A percentile compares a stretch with the other conserved stretches of the same genome.
phyloP scores from a whole-genome alignment of 2,113 vertebrate species.

The Piaya cayana region DNA sequence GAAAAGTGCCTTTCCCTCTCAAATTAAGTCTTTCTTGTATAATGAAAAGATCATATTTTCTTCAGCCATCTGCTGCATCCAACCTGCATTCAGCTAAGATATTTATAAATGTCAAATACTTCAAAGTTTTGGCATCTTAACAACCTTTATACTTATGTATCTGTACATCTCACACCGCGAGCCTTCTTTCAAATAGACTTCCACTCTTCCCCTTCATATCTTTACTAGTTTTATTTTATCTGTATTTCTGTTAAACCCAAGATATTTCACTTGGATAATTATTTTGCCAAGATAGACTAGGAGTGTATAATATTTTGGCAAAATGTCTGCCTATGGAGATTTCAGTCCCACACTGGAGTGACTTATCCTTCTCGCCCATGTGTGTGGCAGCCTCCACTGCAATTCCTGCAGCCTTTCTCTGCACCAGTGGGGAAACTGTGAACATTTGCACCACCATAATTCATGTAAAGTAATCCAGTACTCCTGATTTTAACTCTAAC shows the following conservation, averaged over 20 bases:
- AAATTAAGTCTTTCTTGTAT: background rate
- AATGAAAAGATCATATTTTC: background rate
- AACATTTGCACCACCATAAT: background rate
- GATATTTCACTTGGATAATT: background rate
- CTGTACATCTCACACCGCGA: background rate
- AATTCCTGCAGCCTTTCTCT: background rate
- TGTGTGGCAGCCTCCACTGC: background rate
- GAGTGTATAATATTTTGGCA: background rate
- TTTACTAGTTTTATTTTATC: background rate
- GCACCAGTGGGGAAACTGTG: rapidly evolving
- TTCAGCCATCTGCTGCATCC: background rate
- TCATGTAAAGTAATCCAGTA: too few species aligned
- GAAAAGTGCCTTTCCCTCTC: background rate
- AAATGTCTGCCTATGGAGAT: background rate
- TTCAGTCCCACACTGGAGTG: background rate
- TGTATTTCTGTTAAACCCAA: background rate
- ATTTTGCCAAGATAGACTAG: background rate
- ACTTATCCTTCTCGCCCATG: background rate
- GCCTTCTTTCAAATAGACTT: background rate
- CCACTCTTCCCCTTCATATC: background rate
- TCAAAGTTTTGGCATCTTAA: background rate
- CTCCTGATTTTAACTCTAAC: too few species aligned
- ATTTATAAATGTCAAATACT: background rate
- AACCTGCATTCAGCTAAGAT: background rate
- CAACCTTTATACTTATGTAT: background rate